Conservation (phyloP, 2,113 vertebrate genomes). For the Pollachius pollachius region DNA sequence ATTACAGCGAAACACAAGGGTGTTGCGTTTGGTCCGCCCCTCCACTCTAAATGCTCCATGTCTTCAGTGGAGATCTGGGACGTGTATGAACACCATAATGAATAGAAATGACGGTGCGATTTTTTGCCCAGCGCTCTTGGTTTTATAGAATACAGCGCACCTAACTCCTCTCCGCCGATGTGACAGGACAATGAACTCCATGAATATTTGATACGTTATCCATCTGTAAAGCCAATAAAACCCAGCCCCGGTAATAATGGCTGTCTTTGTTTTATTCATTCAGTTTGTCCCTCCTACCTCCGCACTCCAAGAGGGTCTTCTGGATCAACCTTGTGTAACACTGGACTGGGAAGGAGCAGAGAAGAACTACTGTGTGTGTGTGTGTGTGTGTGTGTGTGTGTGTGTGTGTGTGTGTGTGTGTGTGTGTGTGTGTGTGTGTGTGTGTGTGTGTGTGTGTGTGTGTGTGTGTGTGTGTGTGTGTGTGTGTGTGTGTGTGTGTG, state of each 20-base stretch:
- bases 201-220: slow-evolving; percentile 60
- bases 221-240: slow-evolving; percentile 55
- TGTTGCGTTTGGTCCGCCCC: no score
- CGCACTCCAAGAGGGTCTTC: slow-evolving; percentile 12
- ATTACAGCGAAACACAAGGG: no score
- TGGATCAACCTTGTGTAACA: no score
- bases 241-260: slow-evolving; percentile 32
- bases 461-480: background rate
- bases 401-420: no score
- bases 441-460: no score
- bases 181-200: slow-evolving; percentile 43
- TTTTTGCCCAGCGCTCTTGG: slow-evolving; percentile 17
- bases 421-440: no score
- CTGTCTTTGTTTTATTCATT: slow-evolving; percentile 6
- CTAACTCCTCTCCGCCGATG: slow-evolving; percentile 21
- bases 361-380: no score
- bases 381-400: no score
- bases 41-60: no score
- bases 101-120: slow-evolving; percentile 22
- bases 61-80: no score
- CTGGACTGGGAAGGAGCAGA: no score
- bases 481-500: background rate
- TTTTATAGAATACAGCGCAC: slow-evolving; percentile 20
- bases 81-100: slow-evolving; percentile 2
- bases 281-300: slow-evolving; percentile 8